phyloP scores from a whole-genome alignment of 2,888 invertebrate genomes.

The Chirona hameri region DNA sequence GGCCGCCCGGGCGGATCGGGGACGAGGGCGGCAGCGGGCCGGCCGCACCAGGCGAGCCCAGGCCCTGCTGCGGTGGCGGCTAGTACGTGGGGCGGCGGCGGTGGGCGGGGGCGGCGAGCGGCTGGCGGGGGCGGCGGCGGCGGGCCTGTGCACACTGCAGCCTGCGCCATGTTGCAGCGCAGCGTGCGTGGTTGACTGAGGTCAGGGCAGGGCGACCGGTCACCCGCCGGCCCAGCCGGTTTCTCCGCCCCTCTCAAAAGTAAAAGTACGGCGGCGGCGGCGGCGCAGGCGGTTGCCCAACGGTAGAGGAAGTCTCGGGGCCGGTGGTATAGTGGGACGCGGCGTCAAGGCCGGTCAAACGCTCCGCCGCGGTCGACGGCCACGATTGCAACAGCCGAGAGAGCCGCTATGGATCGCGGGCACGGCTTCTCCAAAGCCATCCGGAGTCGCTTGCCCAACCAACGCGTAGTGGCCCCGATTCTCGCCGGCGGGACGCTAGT shows the following conservation, averaged over 20 bases:
- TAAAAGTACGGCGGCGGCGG: not conserved
- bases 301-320: not conserved
- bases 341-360: constrained; percentile 1
- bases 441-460: too few species aligned
- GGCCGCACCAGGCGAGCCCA: too few species aligned
- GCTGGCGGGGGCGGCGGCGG: not conserved
- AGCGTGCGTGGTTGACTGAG: not conserved
- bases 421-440: too few species aligned
- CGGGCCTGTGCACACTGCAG: not conserved
- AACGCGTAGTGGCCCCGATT: too few species aligned
- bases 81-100: not conserved
- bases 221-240: too few species aligned
- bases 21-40: not conserved
- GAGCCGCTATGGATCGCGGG: not conserved
- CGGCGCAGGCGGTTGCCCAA: not conserved
- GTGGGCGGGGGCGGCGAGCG: not conserved
- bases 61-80: not conserved
- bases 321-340: not conserved
- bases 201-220: not conserved
- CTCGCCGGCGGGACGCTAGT: too few species aligned
- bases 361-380: not conserved
- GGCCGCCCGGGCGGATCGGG: not conserved
- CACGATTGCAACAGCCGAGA: not conserved
- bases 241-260: not conserved
- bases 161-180: not conserved